phyloP scores from a whole-genome alignment of 2,797 vertebrate species.

The Anolis apletophallus region DNA sequence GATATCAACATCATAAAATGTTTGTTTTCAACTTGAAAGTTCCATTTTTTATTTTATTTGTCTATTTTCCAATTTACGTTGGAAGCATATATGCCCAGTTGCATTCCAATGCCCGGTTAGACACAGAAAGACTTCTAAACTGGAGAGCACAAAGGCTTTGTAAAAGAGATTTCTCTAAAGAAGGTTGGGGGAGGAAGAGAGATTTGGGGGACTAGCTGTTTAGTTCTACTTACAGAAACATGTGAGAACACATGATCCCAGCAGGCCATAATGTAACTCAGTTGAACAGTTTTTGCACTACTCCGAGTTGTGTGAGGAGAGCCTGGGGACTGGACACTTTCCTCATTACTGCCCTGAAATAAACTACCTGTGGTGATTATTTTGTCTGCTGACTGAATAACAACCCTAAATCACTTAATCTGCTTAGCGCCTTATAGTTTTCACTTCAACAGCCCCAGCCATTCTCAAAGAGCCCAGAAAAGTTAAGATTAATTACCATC shows the following conservation, averaged over 20 bases:
- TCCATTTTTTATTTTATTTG: not conserved
- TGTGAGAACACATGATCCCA: slow-evolving; percentile 42
- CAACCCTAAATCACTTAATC: slow-evolving; percentile 78
- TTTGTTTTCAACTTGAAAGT: not conserved
- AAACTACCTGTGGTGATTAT: slow-evolving; percentile 81
- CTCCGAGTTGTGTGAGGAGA: slow-evolving; percentile 30
- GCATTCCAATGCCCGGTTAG: not conserved
- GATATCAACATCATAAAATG: not conserved
- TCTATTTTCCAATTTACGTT: not conserved
- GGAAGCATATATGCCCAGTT: not conserved
- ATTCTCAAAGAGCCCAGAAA: slow-evolving; percentile 69
- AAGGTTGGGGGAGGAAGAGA: not conserved
- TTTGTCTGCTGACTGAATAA: slow-evolving; percentile 81
- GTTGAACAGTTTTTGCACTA: slow-evolving; percentile 4
- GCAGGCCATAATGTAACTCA: slow-evolving; percentile 30
- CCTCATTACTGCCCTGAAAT: slow-evolving; percentile 69
- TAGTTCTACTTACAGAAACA: slow-evolving; percentile 56
- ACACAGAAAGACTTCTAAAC: not conserved
- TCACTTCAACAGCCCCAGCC: slow-evolving; percentile 71
- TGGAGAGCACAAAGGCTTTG: slow-evolving; percentile 10
- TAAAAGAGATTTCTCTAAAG: not conserved
- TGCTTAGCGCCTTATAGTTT: slow-evolving; percentile 76
- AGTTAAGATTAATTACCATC: slow-evolving; percentile 68
- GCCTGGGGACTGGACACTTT: slow-evolving; percentile 59
- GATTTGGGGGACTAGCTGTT: not conserved